Evolutionary conservation across 2,113 vertebrate species (phyloP).

Genomic region (Aphelocoma coerulescens): DNA sequence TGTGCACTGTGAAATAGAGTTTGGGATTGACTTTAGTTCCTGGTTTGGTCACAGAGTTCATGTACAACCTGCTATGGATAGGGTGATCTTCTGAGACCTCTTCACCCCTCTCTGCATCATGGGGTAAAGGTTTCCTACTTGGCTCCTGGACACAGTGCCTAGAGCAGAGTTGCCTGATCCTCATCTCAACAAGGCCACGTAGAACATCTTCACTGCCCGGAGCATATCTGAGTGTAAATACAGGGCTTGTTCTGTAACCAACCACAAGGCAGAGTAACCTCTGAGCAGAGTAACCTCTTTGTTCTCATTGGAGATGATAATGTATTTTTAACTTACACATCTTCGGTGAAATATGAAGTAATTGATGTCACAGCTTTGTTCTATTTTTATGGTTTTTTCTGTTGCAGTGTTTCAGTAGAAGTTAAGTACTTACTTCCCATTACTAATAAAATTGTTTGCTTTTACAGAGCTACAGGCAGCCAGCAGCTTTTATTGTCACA

Average conservation of each 20-base stretch:
- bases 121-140: neutral
- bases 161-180: neutral
- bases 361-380: neutral
- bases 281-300: neutral
- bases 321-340: neutral
- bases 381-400: neutral
- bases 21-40: neutral
- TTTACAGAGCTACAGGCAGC: conserved; percentile 95
- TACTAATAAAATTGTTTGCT: neutral
- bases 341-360: neutral
- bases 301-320: neutral
- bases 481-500: conserved; percentile 96
- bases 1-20: neutral
- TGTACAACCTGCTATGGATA: neutral
- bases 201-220: neutral
- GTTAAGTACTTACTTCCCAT: neutral
- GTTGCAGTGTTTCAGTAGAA: neutral
- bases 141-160: neutral
- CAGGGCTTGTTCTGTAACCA: neutral
- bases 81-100: neutral
- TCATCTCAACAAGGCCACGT: neutral
- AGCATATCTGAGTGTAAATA: neutral
- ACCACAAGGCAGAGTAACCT: neutral
- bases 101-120: neutral
- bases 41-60: neutral